Base-by-base conservation (phyloP, 2,113 vertebrate species). In the Tylochromis polylepis region DNA sequence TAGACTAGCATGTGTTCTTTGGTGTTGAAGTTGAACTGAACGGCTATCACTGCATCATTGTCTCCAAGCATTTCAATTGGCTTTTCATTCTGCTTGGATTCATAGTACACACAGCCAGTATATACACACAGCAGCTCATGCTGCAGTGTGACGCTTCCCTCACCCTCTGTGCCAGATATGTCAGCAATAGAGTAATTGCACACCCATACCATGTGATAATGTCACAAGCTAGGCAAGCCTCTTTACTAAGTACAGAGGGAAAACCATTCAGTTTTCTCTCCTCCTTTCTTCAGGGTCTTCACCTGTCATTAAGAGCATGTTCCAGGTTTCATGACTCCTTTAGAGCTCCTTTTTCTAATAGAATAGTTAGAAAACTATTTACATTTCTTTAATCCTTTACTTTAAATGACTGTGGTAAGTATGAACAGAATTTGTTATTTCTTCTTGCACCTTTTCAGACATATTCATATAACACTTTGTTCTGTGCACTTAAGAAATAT, bases 121-220 rank as follows among this genome's bases (percentile, higher is more conserved):
- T n/a, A 67, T 0, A 1, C 12, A 16, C 22, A 31, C 24, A 78
- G 29, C n/a, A 27, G 12, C 53, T 84, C 79, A 29, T 2, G 18
- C 81, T 78, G 85, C 81, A 81, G 86, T 38, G 87, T 82, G 70
- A 84, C 46, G 43, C 84, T 85, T 83, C 34, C 62, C 86, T 89
- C 65, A 81, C 78, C 65, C 85, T 81, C 57, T 91, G 89, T 89
- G 81, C 91, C 83, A 93, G 85, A 91, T 91, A 87, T 90, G 91
- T 93, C 92, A 91, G 82, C 85, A 41, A 15, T 56, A 79, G 89
- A 91, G 89, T 86, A 88, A 93, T 91, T 87, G 82, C 89, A 84
- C 72, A 72, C 18, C 27, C 78, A 15, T 31, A 58, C 41, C 75
- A 79, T 62, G 67, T 59, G 79, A 43, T 59, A 60, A 43, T 81